Conservation (phyloP, 2,113 vertebrate species). For the Microcebus lehilahytsara region DNA sequence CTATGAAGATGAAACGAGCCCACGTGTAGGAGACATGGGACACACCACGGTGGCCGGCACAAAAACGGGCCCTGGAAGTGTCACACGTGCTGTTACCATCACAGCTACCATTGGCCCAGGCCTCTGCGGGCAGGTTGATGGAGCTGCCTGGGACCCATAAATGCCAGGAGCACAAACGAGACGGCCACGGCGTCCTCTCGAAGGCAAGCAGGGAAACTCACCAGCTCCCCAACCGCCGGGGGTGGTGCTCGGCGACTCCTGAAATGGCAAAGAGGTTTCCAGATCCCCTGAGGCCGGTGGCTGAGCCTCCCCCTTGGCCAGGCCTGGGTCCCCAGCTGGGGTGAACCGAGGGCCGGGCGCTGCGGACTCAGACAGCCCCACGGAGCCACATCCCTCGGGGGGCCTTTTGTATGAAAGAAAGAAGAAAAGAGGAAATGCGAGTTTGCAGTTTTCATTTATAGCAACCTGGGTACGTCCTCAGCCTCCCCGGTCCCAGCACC, state of each 20-base stretch:
- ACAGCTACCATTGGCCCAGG: not conserved
- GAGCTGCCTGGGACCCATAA: no score
- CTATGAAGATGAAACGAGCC: not conserved
- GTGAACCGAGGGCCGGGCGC: not conserved
- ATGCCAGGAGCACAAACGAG: no score
- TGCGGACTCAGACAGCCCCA: not conserved
- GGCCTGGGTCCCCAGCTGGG: not conserved
- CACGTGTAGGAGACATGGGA: rapidly evolving
- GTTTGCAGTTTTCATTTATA: rapidly evolving
- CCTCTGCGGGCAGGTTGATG: rapidly evolving
- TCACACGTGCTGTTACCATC: rapidly evolving
- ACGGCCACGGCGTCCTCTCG: not conserved
- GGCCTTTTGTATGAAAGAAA: not conserved
- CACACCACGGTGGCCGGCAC: not conserved
- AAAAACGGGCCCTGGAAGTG: not conserved
- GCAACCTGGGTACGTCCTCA: rapidly evolving
- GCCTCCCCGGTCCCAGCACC: rapidly evolving
- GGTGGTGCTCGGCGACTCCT: no score
- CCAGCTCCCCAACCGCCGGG: rapidly evolving
- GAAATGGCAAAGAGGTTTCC: rapidly evolving
- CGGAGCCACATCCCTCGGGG: not conserved
- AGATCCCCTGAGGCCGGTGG: not conserved
- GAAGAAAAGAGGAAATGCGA: rapidly evolving
- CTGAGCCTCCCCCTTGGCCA: not conserved
- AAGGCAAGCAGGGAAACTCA: not conserved